Evolutionary conservation across 2,113 vertebrate genomes (phyloP).

Genomic region (Eptatretus burgeri): DNA sequence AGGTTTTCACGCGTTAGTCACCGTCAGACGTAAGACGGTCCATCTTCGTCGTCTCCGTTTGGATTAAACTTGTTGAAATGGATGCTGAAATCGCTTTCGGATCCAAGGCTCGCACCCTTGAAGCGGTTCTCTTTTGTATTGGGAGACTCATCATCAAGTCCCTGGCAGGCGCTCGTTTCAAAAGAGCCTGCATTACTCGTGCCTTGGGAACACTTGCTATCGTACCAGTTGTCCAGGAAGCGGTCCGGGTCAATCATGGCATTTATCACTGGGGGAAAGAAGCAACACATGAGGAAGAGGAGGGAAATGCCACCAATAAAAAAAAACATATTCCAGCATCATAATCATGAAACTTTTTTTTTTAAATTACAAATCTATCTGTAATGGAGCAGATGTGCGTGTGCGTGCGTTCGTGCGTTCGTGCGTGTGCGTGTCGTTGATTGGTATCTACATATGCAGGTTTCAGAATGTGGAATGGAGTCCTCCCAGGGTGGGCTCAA

Average conservation of each 20-base stretch:
- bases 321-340: no score
- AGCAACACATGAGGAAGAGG: no score
- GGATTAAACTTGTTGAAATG: constrained; percentile 5
- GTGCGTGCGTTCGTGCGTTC: no score
- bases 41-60: constrained; percentile 1
- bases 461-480: no score
- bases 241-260: constrained; percentile 3
- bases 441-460: no score
- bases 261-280: constrained; percentile 3
- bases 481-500: no score
- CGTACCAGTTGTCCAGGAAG: not conserved
- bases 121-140: not conserved
- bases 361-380: no score
- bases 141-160: not conserved
- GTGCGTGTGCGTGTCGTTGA: no score
- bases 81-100: not conserved
- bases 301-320: no score
- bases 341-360: no score
- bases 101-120: not conserved
- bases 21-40: not conserved
- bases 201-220: not conserved
- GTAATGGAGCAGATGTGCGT: no score
- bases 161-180: not conserved
- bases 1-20: not conserved
- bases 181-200: not conserved